Conservation (phyloP, 1,140 invertebrate species). For the Eueides isabella region DNA sequence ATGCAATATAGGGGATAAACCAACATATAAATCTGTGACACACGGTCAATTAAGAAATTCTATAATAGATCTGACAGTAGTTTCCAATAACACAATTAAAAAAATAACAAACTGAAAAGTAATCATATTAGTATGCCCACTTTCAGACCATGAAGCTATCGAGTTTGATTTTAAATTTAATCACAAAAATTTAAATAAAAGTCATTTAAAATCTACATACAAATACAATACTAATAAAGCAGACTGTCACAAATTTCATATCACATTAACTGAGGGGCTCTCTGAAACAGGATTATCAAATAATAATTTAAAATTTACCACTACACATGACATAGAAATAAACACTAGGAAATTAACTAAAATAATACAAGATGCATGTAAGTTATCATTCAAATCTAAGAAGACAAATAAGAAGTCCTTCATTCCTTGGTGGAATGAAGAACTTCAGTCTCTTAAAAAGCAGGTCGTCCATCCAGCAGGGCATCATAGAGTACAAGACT, state of each 20-base stretch:
- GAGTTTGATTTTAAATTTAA: background rate
- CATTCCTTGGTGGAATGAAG: background rate
- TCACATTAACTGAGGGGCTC: too few relatives aligned
- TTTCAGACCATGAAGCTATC: slow-evolving; percentile 37
- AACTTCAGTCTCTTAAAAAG: background rate
- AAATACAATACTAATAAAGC: too few relatives aligned
- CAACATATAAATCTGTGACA: slow-evolving; percentile 33
- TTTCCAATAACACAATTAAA: background rate
- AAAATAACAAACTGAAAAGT: slow-evolving; percentile 29
- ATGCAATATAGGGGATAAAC: slow-evolving; percentile 29
- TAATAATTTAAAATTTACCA: too few relatives aligned
- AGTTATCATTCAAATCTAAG: background rate
- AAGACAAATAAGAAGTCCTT: background rate
- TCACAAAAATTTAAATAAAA: too few relatives aligned
- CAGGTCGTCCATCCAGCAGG: background rate
- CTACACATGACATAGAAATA: too few relatives aligned
- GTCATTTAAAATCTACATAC: too few relatives aligned
- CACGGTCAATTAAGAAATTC: slow-evolving; percentile 13
- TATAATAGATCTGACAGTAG: slow-evolving; percentile 35
- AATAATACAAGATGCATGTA: background rate
- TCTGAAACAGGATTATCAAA: too few relatives aligned
- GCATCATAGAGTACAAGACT: background rate
- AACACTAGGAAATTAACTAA: background rate
- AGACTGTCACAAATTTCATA: too few relatives aligned
- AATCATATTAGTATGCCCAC: slow-evolving; percentile 18